Conservation (phyloP, 2,888 invertebrate species). For the Meteorus cinctellus region DNA sequence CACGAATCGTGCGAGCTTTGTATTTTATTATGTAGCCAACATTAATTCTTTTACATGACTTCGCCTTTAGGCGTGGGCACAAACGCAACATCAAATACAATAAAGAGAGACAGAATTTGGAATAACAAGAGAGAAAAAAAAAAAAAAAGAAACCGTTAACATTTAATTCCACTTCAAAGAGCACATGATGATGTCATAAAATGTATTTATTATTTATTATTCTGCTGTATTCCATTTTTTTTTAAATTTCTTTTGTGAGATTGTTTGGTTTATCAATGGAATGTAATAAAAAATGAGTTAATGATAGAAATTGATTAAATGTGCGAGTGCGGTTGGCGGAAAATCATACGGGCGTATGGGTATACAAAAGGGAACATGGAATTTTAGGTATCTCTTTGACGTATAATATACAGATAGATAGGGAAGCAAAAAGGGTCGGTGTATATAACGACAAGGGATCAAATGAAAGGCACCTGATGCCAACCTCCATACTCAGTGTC, state of each 20-base stretch:
- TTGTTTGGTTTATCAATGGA: background rate
- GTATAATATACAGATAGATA: conserved; percentile 19
- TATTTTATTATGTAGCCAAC: conserved; percentile 10
- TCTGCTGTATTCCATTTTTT: background rate
- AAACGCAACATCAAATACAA: background rate
- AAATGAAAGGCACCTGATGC: conserved; percentile 36
- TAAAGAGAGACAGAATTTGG: background rate
- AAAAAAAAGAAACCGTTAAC: conserved; percentile 8
- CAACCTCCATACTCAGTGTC: conserved; percentile 13
- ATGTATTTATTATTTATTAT: background rate
- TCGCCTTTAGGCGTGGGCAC: conserved; percentile 4
- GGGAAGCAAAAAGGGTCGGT: conserved; percentile 1
- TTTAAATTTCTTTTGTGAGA: background rate
- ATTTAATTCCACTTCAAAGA: background rate
- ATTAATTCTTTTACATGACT: conserved; percentile 27
- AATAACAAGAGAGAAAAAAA: no score
- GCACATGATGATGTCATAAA: background rate
- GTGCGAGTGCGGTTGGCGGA: background rate
- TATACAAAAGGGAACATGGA: background rate
- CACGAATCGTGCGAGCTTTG: conserved; percentile 54
- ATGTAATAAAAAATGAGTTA: background rate
- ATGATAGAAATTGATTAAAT: background rate
- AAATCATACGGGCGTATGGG: conserved; percentile 16
- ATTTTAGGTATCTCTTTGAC: conserved; percentile 29
- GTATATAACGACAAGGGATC: background rate